Conservation (phyloP, 2,888 invertebrate genomes). For the Clanis bilineata region DNA sequence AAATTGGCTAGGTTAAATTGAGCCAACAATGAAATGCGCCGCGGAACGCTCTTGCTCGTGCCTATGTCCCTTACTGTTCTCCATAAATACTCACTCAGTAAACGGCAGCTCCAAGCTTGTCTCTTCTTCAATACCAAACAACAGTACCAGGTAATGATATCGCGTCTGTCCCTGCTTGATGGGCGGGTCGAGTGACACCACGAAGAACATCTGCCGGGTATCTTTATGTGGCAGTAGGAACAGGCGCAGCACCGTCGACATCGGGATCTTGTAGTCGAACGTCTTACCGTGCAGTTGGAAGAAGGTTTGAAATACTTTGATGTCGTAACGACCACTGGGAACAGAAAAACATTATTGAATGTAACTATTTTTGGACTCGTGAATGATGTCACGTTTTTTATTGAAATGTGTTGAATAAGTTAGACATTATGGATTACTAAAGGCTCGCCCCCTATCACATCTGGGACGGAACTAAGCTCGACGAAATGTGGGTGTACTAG, state of each 20-base stretch:
- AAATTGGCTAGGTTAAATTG: too few species aligned
- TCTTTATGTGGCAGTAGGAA: slow-evolving; percentile 98
- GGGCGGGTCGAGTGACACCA: slow-evolving; percentile 98
- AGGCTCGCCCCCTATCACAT: too few species aligned
- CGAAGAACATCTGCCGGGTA: slow-evolving; percentile 98
- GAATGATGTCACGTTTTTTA: too few species aligned
- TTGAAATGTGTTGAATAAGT: too few species aligned
- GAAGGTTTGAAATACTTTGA: slow-evolving; percentile 92
- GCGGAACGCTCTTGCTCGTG: too few species aligned
- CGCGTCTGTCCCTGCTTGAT: slow-evolving; percentile 99
- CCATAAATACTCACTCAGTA: slow-evolving; percentile 87
- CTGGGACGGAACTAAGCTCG: too few species aligned
- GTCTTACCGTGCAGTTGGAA: slow-evolving; percentile 95
- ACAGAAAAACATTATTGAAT: slow-evolving; percentile 31
- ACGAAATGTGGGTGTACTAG: too few species aligned
- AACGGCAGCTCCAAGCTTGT: slow-evolving; percentile 95
- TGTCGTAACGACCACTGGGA: slow-evolving; percentile 95
- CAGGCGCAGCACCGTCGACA: slow-evolving; percentile 96
- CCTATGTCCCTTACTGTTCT: too few species aligned
- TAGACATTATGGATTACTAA: too few species aligned
- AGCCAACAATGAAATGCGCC: too few species aligned
- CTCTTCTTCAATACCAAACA: slow-evolving; percentile 98
- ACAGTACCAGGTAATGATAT: slow-evolving; percentile 96
- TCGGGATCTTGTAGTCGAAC: slow-evolving; percentile 99
- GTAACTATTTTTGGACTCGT: too few species aligned